Percentiles rank a stretch among this genome's conserved stretches.
These are phyloP conservation scores for Enteromius radiatus DNA, from an alignment of 2,797 vertebrate genomes.

Conservation along the genomic window DNA sequence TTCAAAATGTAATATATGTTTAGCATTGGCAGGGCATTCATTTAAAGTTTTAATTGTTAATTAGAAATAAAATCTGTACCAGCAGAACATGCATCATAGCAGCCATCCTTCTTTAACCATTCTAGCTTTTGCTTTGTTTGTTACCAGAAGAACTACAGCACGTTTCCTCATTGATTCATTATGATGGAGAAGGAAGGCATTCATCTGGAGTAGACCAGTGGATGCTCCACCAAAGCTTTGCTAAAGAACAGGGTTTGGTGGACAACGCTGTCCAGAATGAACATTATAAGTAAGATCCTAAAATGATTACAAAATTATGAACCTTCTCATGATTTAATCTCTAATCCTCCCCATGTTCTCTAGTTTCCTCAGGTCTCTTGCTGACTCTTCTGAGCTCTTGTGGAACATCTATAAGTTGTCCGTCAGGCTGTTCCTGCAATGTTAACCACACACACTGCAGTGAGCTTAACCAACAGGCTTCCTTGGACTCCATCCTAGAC, in stretches of 20 bases:
- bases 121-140: not conserved
- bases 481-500: slow-evolving; percentile 76
- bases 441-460: slow-evolving; percentile 89
- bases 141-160: not conserved
- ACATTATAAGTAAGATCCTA: slow-evolving; percentile 18
- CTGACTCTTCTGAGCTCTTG: slow-evolving; percentile 72
- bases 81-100: not conserved
- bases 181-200: not conserved
- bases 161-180: not conserved
- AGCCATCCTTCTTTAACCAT: not conserved
- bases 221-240: not conserved
- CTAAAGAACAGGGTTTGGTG: not conserved
- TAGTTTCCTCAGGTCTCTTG: slow-evolving; percentile 71
- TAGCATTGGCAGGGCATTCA: not conserved
- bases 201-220: not conserved
- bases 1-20: not conserved
- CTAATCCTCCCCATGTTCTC: slow-evolving; percentile 1
- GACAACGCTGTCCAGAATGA: slow-evolving; percentile 10
- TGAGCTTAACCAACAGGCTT: slow-evolving; percentile 82
- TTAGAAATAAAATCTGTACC: slow-evolving; percentile 2
- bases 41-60: slow-evolving; percentile 7
- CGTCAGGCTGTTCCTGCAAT: slow-evolving; percentile 83
- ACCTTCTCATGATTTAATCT: not conserved
- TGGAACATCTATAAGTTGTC: slow-evolving; percentile 79
- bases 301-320: not conserved